These are phyloP conservation scores for Potorous gilbertii DNA, from an alignment of 2,797 vertebrate species.

Conservation along the genomic window DNA sequence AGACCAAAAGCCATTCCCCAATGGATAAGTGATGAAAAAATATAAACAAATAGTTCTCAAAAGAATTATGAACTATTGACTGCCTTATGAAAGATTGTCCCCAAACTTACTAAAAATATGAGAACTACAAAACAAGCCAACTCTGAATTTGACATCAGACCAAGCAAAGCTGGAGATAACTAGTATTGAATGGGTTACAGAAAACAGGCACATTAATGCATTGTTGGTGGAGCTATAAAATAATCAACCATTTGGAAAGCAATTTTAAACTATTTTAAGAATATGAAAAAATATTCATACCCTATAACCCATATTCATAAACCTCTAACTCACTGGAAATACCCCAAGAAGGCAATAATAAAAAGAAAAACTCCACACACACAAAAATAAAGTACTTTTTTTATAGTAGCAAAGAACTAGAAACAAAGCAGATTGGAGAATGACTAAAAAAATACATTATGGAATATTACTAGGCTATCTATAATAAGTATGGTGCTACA, in stretches of 20 bases:
- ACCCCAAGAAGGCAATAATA: not conserved
- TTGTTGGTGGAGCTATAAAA: not conserved
- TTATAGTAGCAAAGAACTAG: not conserved
- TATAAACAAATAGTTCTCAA: not conserved
- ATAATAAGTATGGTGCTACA: not conserved
- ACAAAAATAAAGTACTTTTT: not conserved
- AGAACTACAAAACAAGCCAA: not conserved
- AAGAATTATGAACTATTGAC: not conserved
- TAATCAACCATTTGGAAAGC: not conserved
- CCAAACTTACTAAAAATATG: not conserved
- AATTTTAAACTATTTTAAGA: not conserved
- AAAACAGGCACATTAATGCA: not conserved
- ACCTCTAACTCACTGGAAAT: not conserved
- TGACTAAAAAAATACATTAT: too few relatives aligned
- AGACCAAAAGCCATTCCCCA: too few relatives aligned
- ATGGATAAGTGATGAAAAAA: not conserved
- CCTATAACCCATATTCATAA: too few relatives aligned
- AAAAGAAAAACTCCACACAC: not conserved
- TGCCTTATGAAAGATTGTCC: not conserved
- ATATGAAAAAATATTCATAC: not conserved
- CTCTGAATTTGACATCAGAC: not conserved
- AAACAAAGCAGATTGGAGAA: not conserved
- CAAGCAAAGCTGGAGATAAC: not conserved
- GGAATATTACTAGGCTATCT: not conserved
- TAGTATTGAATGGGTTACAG: not conserved